Percentiles rank a stretch among this genome's conserved stretches.
phyloP scores from a whole-genome alignment of 2,888 invertebrate species.

The Dasysyrphus tricinctus region DNA sequence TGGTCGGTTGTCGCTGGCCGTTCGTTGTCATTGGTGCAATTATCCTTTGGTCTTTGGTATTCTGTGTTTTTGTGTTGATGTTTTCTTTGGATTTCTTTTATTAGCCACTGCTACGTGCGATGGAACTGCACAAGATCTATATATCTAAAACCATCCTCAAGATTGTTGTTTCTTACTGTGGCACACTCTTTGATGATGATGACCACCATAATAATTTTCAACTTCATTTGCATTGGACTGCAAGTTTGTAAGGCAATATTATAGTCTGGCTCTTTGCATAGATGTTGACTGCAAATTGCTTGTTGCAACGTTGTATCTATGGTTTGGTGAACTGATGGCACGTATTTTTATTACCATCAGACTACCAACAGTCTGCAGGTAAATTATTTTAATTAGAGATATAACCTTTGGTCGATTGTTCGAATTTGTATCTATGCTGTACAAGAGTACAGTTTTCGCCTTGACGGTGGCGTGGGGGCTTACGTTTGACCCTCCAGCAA shows the following conservation, averaged over 20 bases:
- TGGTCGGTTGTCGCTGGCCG: neutral
- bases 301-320: conserved; percentile 39
- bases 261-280: neutral
- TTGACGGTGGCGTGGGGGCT: no score
- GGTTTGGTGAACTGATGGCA: neutral
- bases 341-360: neutral
- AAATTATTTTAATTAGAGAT: neutral
- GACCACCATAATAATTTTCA: conserved; percentile 52
- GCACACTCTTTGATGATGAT: conserved; percentile 7
- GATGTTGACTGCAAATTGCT: neutral
- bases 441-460: no score
- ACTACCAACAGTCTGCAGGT: neutral
- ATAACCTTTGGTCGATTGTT: neutral
- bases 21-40: conserved; percentile 48
- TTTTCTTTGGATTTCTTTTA: conserved; percentile 7
- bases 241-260: conserved; percentile 1
- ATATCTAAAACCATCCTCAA: neutral
- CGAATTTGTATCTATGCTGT: neutral
- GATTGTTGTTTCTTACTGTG: conserved; percentile 9
- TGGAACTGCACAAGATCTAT: conserved; percentile 48
- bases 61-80: conserved; percentile 18
- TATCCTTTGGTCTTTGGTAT: conserved; percentile 43
- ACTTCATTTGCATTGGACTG: conserved; percentile 62
- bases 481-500: no score
- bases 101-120: conserved; percentile 50